Conservation (phyloP, 2,797 vertebrate genomes). For the Dermochelys coriacea region DNA sequence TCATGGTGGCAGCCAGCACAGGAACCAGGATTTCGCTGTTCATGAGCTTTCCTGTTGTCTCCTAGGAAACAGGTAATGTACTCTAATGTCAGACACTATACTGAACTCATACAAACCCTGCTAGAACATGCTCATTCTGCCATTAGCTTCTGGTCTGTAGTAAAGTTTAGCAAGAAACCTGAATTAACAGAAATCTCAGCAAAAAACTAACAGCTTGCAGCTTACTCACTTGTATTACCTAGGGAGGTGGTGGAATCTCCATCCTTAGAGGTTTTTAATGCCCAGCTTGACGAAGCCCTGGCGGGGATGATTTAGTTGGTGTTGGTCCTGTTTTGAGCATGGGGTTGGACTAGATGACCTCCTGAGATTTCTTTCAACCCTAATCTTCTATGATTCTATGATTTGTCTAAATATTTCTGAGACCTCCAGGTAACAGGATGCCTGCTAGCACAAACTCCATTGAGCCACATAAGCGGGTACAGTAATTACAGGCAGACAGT, state of each 20-base stretch:
- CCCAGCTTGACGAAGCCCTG: too few species aligned
- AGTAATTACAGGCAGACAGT: neutral
- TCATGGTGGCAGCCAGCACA: slow-evolving; percentile 37
- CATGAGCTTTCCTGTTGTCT: slow-evolving; percentile 65
- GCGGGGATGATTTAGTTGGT: too few species aligned
- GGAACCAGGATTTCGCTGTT: slow-evolving; percentile 20
- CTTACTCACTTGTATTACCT: neutral
- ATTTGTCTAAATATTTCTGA: neutral
- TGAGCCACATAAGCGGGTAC: neutral
- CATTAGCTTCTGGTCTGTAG: neutral
- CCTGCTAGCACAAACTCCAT: neutral
- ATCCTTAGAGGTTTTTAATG: too few species aligned
- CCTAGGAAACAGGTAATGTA: slow-evolving; percentile 79
- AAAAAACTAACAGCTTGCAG: neutral
- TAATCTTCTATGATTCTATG: too few species aligned
- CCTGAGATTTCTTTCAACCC: too few species aligned
- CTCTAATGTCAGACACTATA: slow-evolving; percentile 57
- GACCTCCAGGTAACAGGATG: neutral
- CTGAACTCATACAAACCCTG: neutral
- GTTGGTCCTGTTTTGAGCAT: too few species aligned
- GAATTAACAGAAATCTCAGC: neutral
- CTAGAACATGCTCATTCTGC: neutral
- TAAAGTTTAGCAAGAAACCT: accelerated
- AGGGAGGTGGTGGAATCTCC: too few species aligned
- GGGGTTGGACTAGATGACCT: too few species aligned